Base-by-base conservation (phyloP, 2,113 vertebrate genomes). In the Chamaea fasciata region DNA sequence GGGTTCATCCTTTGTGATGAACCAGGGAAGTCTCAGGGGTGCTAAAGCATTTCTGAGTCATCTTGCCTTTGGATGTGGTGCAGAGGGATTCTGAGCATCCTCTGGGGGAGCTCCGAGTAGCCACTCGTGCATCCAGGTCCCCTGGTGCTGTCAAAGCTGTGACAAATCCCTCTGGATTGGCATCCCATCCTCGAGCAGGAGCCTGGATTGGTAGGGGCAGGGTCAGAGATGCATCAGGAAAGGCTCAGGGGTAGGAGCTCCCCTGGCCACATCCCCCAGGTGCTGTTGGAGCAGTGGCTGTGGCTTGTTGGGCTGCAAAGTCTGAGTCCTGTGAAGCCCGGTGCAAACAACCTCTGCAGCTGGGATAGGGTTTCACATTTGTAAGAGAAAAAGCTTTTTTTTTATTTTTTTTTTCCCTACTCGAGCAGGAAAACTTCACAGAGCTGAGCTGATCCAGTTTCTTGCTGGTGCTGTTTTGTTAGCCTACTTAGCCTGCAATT, bases 401-500 rank as follows among this genome's bases (percentile, higher is more conserved):
- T 44, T 44, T 44, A 16, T 33, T 42, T 11, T 15, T 21, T 16
- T 12, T 8, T 0, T 4, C 42, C 30, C 4, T 6, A 2, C 69
- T 78, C 10, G 13, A 92, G 69, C 73, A 88, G 83, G 56, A 78
- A 73, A 75, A 71, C 83, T 92, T 80, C 50, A 27, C 47, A 5
- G 37, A 92, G 87, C 68, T 33, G 49, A 90, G 80, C 90, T 89
- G 95, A 96, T 95, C 92, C 90, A 94, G 90, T 93, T 93, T 89
- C 93, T 89, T 49, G 68, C 79, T 39, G 70, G 68, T 50, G 89
- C 81, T 95, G 93, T 94, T 95, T 93, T 75, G 92, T 95, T 93
- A 95, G 79, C 95, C 94, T 94, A 86, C 86, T 95, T 96, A 90
- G 90, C 67, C 74, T 91, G 84, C 92, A 87, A 26, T 87, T 92